Evolutionary conservation across 2,113 vertebrate genomes (phyloP), one percentile per base, ranked within the genome.

Genomic region (Paedocypris sp.): DNA sequence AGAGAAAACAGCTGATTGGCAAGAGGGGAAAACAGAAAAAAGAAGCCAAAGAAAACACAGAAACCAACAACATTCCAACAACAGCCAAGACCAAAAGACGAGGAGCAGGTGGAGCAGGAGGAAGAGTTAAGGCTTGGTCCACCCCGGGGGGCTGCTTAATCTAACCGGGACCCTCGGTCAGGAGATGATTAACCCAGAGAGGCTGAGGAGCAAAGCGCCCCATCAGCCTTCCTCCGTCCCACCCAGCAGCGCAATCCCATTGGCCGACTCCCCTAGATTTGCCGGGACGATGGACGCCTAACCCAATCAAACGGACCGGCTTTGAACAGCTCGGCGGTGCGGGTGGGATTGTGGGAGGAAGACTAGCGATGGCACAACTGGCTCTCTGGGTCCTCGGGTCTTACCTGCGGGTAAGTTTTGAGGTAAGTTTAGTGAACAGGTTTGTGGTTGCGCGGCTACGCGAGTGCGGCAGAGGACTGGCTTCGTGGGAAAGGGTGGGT

Each of bases 401-500:
- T 78, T 81, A 95, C 92, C 92, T 89, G 81, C 91, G 88, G 42
- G 89, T 93, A 79, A 96, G 85, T 82, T 95, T 95, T 57, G 91
- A 94, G 82, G 92, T 95, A 77, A 95, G 85, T 71, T 95, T 95
- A 85, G 85, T 87, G 81, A 94, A 95, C 77, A 94, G 87, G 84
- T 93, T 94, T 80, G 92, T 89, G 46, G 89, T 90, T 41, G 92
- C 90, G 8, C 91, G 85, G 47, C 86, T 88, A 60, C 90, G 88
- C 59, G 86, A 85, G 1, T 91, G 79, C 15, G 91, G 90, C 69
- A 53, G 79, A 46, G 4, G 58, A 16, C 66, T 70, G 54, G 89
- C 88, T 35, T 91, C 91, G 1, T 91, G 89, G 22, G 90, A 87
- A 67, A 92, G 79, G 0, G 91, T 89, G 12, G 92, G 92, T 0